A percentile compares a stretch with the other conserved stretches of the same genome.
Conservation (phyloP, 2,797 vertebrate genomes). For the Epinephelus coioides region DNA sequence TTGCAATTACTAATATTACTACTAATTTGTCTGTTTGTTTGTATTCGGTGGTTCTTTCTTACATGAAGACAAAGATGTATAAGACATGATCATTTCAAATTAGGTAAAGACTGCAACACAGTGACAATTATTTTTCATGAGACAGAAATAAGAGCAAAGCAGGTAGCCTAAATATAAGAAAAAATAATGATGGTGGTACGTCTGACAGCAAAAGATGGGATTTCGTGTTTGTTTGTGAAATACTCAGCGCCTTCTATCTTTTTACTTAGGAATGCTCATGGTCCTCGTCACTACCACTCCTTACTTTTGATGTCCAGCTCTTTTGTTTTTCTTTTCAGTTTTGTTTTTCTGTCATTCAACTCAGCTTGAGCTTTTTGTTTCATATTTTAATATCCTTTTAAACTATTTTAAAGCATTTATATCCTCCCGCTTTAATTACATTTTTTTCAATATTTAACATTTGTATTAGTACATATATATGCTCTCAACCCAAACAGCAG, state of each 20-base stretch:
- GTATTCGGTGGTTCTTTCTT: not conserved
- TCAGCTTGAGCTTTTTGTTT: not conserved
- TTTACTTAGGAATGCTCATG: not conserved
- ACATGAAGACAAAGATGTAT: not conserved
- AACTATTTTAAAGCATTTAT: not conserved
- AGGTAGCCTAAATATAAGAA: not conserved
- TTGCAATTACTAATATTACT: constrained; percentile 26
- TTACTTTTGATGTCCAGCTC: not conserved
- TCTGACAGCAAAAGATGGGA: not conserved
- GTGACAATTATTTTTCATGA: not conserved
- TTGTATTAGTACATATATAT: not conserved
- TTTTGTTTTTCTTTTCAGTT: not conserved
- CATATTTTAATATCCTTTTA: not conserved
- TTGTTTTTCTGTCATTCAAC: not conserved
- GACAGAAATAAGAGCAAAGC: constrained; percentile 7
- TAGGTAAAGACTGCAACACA: not conserved
- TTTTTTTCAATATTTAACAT: not conserved
- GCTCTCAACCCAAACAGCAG: not conserved
- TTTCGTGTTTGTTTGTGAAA: not conserved
- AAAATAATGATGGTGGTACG: not conserved
- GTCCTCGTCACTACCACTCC: not conserved
- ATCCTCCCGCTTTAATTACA: not conserved
- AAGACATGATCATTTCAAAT: constrained; percentile 1
- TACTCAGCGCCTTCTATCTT: not conserved
- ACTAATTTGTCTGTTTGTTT: constrained; percentile 6